These are phyloP conservation scores for Passer montanus DNA, from an alignment of 2,113 vertebrate species.

Conservation along the genomic window DNA sequence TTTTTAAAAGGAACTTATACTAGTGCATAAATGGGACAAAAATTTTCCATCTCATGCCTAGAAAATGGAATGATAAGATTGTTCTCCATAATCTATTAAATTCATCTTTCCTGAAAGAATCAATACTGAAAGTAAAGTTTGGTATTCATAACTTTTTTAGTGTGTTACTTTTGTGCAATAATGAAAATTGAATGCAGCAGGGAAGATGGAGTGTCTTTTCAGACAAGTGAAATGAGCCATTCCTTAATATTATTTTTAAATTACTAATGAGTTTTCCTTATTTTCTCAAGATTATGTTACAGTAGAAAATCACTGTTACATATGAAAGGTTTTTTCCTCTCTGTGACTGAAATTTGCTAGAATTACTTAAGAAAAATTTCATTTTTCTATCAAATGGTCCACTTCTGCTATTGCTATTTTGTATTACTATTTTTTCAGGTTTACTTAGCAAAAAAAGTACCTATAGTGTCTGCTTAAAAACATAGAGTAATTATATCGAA, in stretches of 20 bases:
- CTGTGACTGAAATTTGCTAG: background rate
- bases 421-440: constrained; percentile 22
- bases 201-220: background rate
- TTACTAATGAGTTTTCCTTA: background rate
- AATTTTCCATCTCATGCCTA: background rate
- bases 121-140: background rate
- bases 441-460: background rate
- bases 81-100: background rate
- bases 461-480: background rate
- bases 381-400: constrained; percentile 39
- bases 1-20: background rate
- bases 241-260: background rate
- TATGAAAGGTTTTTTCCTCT: background rate
- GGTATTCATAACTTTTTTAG: background rate
- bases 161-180: background rate
- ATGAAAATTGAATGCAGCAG: background rate
- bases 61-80: background rate
- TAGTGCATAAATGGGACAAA: background rate
- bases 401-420: background rate
- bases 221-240: background rate
- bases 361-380: background rate
- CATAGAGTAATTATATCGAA: background rate
- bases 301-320: background rate
- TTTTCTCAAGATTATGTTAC: background rate
- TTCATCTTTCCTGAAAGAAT: background rate